Evolutionary conservation across 1,140 invertebrate genomes (phyloP).

Genomic region (Sitodiplosis mosellana): DNA sequence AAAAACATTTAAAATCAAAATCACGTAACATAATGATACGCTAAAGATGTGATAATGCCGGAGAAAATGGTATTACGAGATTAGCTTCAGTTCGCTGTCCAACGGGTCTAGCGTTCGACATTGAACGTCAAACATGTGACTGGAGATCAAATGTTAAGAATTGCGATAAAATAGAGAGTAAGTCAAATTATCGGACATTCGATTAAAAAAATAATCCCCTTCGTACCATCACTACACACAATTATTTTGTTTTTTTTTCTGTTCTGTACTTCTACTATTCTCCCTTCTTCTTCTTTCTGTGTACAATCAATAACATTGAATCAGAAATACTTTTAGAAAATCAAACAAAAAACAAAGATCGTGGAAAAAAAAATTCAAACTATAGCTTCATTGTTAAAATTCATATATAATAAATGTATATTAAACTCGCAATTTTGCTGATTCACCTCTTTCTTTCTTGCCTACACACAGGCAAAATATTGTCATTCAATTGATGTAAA

Average conservation of each 20-base stretch:
- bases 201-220: background rate
- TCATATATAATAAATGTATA: too few relatives aligned
- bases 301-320: background rate
- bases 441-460: too few relatives aligned
- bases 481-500: too few relatives aligned
- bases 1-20: background rate
- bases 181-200: slow-evolving; percentile 33
- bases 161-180: slow-evolving; percentile 83
- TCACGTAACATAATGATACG: background rate
- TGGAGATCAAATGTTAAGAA: slow-evolving; percentile 92
- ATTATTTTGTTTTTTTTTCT: too few relatives aligned
- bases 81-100: slow-evolving; percentile 75
- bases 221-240: too few relatives aligned
- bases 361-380: too few relatives aligned
- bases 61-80: slow-evolving; percentile 63
- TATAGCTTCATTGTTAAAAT: too few relatives aligned
- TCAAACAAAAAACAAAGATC: too few relatives aligned
- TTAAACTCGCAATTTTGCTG: too few relatives aligned
- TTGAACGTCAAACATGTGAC: slow-evolving; percentile 85
- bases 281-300: too few relatives aligned
- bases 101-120: slow-evolving; percentile 81
- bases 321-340: too few relatives aligned
- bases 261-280: background rate
- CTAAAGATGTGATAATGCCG: slow-evolving; percentile 73
- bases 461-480: too few relatives aligned